Percentiles rank a stretch among this genome's conserved stretches.
Conservation (phyloP, 2,888 invertebrate species). For the Neoitamus cyanurus region DNA sequence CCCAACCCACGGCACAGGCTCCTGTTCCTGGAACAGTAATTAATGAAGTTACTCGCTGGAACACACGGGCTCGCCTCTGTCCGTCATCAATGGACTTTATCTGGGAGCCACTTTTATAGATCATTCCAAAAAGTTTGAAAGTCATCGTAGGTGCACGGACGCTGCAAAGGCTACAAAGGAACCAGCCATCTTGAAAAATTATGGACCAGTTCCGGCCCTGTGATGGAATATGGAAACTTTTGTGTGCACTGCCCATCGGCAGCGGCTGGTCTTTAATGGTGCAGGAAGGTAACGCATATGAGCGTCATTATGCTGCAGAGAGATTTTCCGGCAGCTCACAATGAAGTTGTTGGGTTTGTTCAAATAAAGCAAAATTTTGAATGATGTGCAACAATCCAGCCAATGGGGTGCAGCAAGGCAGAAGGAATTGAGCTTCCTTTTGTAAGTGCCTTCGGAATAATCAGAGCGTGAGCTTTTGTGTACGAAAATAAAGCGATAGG, state of each 20-base stretch:
- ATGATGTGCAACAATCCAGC: slow-evolving; percentile 43
- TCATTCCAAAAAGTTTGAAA: slow-evolving; percentile 40
- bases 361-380: slow-evolving; percentile 37
- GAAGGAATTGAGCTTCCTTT: slow-evolving; percentile 41
- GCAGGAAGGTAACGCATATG: slow-evolving; percentile 35
- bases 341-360: slow-evolving; percentile 26
- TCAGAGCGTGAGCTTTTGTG: slow-evolving; percentile 40
- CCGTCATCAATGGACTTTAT: slow-evolving; percentile 13
- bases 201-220: slow-evolving; percentile 30
- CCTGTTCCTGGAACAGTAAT: slow-evolving; percentile 11
- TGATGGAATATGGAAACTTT: slow-evolving; percentile 37
- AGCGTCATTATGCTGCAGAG: slow-evolving; percentile 39
- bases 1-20: neutral
- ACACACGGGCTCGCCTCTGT: neutral
- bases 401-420: slow-evolving; percentile 29
- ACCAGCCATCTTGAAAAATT: slow-evolving; percentile 41
- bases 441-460: slow-evolving; percentile 25
- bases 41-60: slow-evolving; percentile 38
- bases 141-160: slow-evolving; percentile 11
- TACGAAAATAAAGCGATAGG: slow-evolving; percentile 12
- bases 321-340: slow-evolving; percentile 23
- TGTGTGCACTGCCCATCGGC: slow-evolving; percentile 17
- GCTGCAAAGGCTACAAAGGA: slow-evolving; percentile 8
- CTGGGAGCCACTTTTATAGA: neutral
- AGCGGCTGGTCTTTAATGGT: neutral